These are phyloP conservation scores for Caprella mutica DNA, from an alignment of 2,888 invertebrate species.

Conservation along the genomic window DNA sequence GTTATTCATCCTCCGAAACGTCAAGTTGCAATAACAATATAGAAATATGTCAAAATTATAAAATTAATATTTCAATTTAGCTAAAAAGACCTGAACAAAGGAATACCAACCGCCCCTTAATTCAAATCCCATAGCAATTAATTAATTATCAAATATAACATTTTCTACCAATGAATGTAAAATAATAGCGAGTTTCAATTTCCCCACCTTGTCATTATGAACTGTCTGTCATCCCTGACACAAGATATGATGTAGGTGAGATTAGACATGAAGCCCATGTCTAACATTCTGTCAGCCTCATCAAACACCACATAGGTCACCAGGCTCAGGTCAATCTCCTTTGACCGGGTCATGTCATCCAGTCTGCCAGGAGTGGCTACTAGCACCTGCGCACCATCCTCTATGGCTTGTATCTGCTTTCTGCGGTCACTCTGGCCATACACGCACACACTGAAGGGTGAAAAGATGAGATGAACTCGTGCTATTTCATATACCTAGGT, in stretches of 20 bases:
- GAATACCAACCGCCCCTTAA: too few relatives aligned
- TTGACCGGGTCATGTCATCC: slow-evolving; percentile 70
- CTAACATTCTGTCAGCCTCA: slow-evolving; percentile 48
- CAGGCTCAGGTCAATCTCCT: slow-evolving; percentile 55
- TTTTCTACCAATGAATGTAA: too few relatives aligned
- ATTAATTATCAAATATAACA: too few relatives aligned
- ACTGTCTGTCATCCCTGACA: slow-evolving; percentile 77
- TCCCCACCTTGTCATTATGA: slow-evolving; percentile 76
- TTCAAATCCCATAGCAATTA: too few relatives aligned
- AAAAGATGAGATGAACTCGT: too few relatives aligned
- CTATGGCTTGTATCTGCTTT: slow-evolving; percentile 62
- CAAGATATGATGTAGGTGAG: slow-evolving; percentile 66
- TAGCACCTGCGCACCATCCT: slow-evolving; percentile 78
- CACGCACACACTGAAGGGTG: slow-evolving; percentile 70
- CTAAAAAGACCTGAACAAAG: too few relatives aligned
- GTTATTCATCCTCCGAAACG: too few relatives aligned
- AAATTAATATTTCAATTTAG: too few relatives aligned
- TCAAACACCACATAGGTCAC: slow-evolving; percentile 84
- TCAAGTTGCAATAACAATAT: too few relatives aligned
- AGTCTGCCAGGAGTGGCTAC: slow-evolving; percentile 90
- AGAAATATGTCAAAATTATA: too few relatives aligned
- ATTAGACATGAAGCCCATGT: slow-evolving; percentile 48
- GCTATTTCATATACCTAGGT: too few relatives aligned
- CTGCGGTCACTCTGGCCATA: slow-evolving; percentile 80
- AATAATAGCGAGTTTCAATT: too few relatives aligned